Evolutionary conservation across 1,140 invertebrate genomes (phyloP), one percentile per base, ranked within the genome.

Genomic region (Notospermus geniculatus): DNA sequence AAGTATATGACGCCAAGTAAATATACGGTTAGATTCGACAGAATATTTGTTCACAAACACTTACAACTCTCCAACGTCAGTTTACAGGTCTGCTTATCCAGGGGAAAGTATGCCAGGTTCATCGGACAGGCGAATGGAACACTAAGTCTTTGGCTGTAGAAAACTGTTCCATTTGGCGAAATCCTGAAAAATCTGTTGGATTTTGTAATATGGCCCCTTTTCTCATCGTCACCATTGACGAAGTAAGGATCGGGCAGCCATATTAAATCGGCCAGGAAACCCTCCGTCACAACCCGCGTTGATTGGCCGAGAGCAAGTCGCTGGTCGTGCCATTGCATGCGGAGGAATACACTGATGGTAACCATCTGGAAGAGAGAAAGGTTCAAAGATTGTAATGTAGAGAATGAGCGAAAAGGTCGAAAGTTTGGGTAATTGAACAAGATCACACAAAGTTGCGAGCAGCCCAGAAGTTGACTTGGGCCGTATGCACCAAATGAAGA

Each of bases 41-140:
- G n/a, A n/a, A n/a, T n/a, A n/a, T n/a, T n/a, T n/a, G n/a, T n/a
- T n/a, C n/a, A n/a, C n/a, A n/a, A n/a, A n/a, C 80, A 90, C 91
- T 89, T 85, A 96, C 93, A 97, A 73, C 93, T 96, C 68, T 93
- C 93, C 43, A 98, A 85, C 68, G 93, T 88, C 19, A 97, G 84
- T 11, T 93, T 92, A 77, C 94, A 97, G 0, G 86, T 83, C 77
- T 94, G 94, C 28, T 89, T 86, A 82, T 98, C 95, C 90, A 97
- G 95, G 13, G 95, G 95, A 83, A 97, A 98, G 77, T 92, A 93
- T 66, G 91, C 86, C n/a, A 98, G 82, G 72, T 97, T 90, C 95
- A 98, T 98, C 2, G 92, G 92, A 80, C 95, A 98, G 36, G 69
- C 70, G 13, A 75, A 59, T 0, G 70, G 72, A 65, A 76, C 32